Evolutionary conservation across 2,113 vertebrate species (phyloP).

Genomic region (Lasiurus cinereus): DNA sequence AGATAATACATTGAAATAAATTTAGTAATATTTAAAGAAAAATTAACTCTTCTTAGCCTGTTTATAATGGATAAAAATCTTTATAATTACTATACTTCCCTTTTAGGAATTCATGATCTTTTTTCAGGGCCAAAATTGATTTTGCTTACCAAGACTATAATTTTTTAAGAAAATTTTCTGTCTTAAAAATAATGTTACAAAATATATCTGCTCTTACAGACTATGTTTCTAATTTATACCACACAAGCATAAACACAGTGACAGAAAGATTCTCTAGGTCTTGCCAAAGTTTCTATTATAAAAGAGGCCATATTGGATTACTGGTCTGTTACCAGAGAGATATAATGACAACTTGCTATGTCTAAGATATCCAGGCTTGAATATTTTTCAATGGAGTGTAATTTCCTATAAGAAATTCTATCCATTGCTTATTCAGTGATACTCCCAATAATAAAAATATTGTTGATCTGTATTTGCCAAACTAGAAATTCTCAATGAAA

Average conservation of each 20-base stretch:
- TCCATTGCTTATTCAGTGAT: slow-evolving; percentile 66
- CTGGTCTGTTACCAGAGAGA: slow-evolving; percentile 75
- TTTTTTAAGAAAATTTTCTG: slow-evolving; percentile 27
- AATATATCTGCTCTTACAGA: background rate
- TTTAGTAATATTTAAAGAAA: background rate
- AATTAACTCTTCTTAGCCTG: slow-evolving; percentile 25
- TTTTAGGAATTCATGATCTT: slow-evolving; percentile 34
- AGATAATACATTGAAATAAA: slow-evolving; percentile 43
- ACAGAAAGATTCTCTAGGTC: slow-evolving; percentile 63
- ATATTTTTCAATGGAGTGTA: slow-evolving; percentile 77
- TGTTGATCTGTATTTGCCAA: slow-evolving; percentile 23
- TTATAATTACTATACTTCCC: slow-evolving; percentile 21
- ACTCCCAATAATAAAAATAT: slow-evolving; percentile 76
- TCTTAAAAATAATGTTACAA: slow-evolving; percentile 55
- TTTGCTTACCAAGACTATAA: slow-evolving; percentile 19
- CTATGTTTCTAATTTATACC: slow-evolving; percentile 47
- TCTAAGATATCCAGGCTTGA: slow-evolving; percentile 65
- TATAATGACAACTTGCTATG: slow-evolving; percentile 75
- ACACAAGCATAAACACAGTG: slow-evolving; percentile 20
- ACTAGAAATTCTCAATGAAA: slow-evolving; percentile 57
- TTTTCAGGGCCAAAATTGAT: background rate
- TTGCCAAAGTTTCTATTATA: slow-evolving; percentile 76
- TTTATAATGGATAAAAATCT: background rate
- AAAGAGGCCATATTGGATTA: slow-evolving; percentile 74
- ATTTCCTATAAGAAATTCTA: slow-evolving; percentile 81